A percentile compares a stretch with the other conserved stretches of the same genome.
These are phyloP conservation scores for Heliconius cydno DNA, from an alignment of 2,888 invertebrate genomes.

Conservation along the genomic window DNA sequence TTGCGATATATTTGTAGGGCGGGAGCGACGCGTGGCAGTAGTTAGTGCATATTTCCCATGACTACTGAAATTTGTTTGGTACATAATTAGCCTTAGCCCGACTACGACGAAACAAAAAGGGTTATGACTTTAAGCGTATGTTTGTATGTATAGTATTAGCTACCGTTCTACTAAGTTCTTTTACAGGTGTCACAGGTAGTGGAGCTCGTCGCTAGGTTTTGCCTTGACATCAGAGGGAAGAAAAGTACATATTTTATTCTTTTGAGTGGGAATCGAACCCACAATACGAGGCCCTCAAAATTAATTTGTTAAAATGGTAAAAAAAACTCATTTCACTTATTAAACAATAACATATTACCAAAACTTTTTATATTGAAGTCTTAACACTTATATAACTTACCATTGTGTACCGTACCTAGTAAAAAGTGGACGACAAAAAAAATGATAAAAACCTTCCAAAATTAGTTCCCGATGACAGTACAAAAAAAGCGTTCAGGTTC, in stretches of 20 bases:
- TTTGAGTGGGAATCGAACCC: too few relatives aligned
- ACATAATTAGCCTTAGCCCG: too few relatives aligned
- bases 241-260: too few relatives aligned
- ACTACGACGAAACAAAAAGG: too few relatives aligned
- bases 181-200: too few relatives aligned
- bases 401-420: slow-evolving; percentile 58
- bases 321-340: background rate
- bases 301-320: too few relatives aligned
- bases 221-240: too few relatives aligned
- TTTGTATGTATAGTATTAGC: too few relatives aligned
- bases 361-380: slow-evolving; percentile 11
- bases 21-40: slow-evolving; percentile 69
- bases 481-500: slow-evolving; percentile 56
- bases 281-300: too few relatives aligned
- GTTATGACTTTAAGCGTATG: too few relatives aligned
- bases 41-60: slow-evolving; percentile 75
- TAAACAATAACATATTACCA: background rate
- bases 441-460: slow-evolving; percentile 77
- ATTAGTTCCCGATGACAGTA: slow-evolving; percentile 84
- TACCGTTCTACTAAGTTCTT: too few relatives aligned
- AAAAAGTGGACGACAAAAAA: slow-evolving; percentile 75
- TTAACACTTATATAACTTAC: background rate
- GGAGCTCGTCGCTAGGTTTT: too few relatives aligned
- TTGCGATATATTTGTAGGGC: slow-evolving; percentile 73
- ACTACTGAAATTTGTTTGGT: slow-evolving; percentile 48